These are phyloP conservation scores for Paramacrobiotus metropolitanus DNA, from an alignment of 1,140 invertebrate species.

Conservation along the genomic window DNA sequence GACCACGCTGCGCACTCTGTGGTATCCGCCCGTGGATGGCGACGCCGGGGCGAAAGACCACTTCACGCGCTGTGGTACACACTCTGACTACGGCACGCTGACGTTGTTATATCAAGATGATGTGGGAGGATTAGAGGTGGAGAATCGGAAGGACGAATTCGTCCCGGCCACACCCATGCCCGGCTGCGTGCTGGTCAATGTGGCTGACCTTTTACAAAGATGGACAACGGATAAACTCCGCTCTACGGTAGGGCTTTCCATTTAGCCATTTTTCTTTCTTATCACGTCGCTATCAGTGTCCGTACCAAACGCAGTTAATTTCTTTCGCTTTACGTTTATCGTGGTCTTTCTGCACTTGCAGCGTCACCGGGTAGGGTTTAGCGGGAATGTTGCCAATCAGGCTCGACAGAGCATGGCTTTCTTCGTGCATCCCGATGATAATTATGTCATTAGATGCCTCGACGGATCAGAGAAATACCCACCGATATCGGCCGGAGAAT, in stretches of 20 bases:
- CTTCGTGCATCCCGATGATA: conserved; percentile 46
- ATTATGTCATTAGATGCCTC: conserved; percentile 30
- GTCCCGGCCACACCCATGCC: conserved; percentile 46
- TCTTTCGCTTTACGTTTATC: conserved; percentile 3
- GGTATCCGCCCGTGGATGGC: conserved; percentile 34
- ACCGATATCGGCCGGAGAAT: conserved; percentile 15
- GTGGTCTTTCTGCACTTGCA: conserved; percentile 17
- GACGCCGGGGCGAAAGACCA: conserved; percentile 18
- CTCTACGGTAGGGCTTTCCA: conserved; percentile 43
- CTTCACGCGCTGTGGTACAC: conserved; percentile 37
- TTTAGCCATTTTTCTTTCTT: too few species aligned
- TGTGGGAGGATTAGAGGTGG: conserved; percentile 23
- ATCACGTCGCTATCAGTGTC: too few species aligned
- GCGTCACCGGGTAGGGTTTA: conserved; percentile 47
- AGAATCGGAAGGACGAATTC: conserved; percentile 36
- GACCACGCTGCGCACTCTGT: conserved; percentile 38
- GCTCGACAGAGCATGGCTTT: conserved; percentile 44
- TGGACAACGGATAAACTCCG: conserved; percentile 46
- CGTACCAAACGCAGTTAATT: too few species aligned
- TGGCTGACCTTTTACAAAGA: conserved; percentile 44
- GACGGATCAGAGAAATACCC: conserved; percentile 18
- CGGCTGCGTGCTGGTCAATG: conserved; percentile 47
- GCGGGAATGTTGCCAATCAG: conserved; percentile 29
- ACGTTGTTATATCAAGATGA: conserved; percentile 40
- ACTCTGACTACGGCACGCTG: conserved; percentile 46